These are phyloP conservation scores for Drosophila fuyamai DNA, from an alignment of 1,140 invertebrate species.

Conservation along the genomic window DNA sequence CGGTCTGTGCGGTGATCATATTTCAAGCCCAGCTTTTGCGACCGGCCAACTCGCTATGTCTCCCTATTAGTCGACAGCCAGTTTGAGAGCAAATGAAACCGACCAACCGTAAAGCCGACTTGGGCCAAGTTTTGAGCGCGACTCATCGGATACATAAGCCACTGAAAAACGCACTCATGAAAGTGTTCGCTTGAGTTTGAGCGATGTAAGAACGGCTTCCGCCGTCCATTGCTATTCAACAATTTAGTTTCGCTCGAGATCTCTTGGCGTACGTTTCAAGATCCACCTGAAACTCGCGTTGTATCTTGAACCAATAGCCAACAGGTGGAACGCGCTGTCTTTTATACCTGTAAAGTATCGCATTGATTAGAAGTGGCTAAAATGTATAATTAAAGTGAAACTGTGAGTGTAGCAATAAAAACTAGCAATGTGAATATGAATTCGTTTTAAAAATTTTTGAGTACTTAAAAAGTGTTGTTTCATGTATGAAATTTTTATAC, in stretches of 20 bases:
- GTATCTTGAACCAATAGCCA: conserved; percentile 14
- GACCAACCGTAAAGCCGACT: conserved; percentile 73
- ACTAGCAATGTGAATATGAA: neutral
- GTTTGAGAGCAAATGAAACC: conserved; percentile 63
- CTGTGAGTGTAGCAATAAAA: neutral
- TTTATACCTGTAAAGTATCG: neutral
- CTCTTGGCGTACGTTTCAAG: conserved; percentile 73
- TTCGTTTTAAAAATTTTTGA: neutral
- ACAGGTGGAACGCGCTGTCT: conserved; percentile 50
- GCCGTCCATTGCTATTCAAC: conserved; percentile 58
- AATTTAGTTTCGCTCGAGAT: conserved; percentile 79
- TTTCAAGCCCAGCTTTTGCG: conserved; percentile 21
- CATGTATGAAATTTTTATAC: too few relatives aligned
- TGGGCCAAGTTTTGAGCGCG: conserved; percentile 61
- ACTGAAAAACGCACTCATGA: neutral
- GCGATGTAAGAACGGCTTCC: conserved; percentile 56
- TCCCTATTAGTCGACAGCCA: conserved; percentile 58
- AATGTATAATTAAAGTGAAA: neutral
- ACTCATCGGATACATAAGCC: conserved; percentile 42
- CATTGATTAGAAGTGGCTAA: neutral
- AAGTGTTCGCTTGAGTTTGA: conserved; percentile 27
- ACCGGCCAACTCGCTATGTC: conserved; percentile 14
- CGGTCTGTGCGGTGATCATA: conserved; percentile 13
- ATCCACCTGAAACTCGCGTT: conserved; percentile 50
- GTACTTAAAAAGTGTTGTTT: neutral